A percentile compares a stretch with the other conserved stretches of the same genome.
Evolutionary conservation across 2,113 vertebrate genomes (phyloP).

Genomic region (Parus major): DNA sequence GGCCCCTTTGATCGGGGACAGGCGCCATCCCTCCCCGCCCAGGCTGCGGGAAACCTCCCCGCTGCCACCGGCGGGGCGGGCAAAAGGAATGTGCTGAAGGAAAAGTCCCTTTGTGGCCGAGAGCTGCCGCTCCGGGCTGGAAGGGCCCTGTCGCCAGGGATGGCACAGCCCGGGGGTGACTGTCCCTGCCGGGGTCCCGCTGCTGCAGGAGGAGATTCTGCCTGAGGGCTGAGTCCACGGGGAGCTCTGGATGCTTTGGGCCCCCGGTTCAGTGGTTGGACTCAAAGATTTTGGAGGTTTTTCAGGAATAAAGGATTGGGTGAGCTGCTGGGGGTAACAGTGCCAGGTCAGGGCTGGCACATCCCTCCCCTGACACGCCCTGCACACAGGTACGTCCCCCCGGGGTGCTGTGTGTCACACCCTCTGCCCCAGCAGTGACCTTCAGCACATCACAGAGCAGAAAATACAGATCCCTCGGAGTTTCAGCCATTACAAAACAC

Average conservation of each 20-base stretch:
- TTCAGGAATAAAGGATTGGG: background rate
- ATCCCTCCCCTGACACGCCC: fast-evolving
- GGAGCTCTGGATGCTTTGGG: background rate
- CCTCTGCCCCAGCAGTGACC: background rate
- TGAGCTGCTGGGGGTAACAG: background rate
- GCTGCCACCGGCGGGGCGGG: background rate
- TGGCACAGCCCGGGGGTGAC: background rate
- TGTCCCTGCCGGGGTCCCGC: background rate
- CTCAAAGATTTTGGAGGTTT: background rate
- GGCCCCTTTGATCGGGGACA: background rate
- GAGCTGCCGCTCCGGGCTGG: background rate
- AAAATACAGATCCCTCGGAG: background rate
- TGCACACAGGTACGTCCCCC: fast-evolving
- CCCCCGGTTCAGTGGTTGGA: background rate
- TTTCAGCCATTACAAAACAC: background rate
- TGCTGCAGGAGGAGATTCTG: background rate
- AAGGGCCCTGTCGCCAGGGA: fast-evolving
- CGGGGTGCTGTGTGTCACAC: fast-evolving
- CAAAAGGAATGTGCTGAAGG: fast-evolving
- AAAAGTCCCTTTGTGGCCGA: fast-evolving
- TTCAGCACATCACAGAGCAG: background rate
- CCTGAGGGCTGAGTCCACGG: fast-evolving
- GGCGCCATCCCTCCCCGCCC: background rate
- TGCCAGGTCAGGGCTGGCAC: background rate
- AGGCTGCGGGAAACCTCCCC: background rate